These are phyloP conservation scores for Drosophila jambulina DNA, from an alignment of 1,140 invertebrate species.

Conservation along the genomic window DNA sequence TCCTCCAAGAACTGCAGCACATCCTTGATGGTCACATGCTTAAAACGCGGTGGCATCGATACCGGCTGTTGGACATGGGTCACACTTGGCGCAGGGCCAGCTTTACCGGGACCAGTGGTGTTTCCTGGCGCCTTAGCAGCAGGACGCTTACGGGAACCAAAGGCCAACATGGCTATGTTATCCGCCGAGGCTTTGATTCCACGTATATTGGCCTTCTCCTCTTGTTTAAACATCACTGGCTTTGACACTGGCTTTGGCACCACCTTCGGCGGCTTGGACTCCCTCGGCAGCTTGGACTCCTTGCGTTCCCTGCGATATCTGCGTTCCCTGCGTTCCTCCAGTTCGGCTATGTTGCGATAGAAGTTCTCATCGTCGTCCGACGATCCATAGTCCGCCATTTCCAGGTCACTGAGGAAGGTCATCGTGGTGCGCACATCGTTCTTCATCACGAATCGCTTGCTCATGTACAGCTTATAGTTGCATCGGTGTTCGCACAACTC, in stretches of 20 bases:
- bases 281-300: neutral
- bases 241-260: too few relatives aligned
- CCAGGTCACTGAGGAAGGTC: constrained; percentile 52
- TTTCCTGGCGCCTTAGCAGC: neutral
- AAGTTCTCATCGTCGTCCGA: constrained; percentile 46
- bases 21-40: constrained; percentile 59
- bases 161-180: constrained; percentile 44
- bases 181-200: constrained; percentile 36
- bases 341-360: constrained; percentile 11
- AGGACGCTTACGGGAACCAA: constrained; percentile 35
- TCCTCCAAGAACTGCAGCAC: constrained; percentile 51
- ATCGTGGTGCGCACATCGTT: constrained; percentile 42
- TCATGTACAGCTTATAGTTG: constrained; percentile 31
- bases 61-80: neutral
- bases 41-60: constrained; percentile 3
- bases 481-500: constrained; percentile 49
- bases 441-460: constrained; percentile 21
- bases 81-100: neutral
- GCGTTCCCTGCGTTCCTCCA: neutral
- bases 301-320: constrained; percentile 2
- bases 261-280: neutral
- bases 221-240: too few relatives aligned
- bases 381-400: constrained; percentile 26
- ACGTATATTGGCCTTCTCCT: neutral
- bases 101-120: neutral